phyloP scores from a whole-genome alignment of 2,888 invertebrate genomes.

The Xestia sexstrigata region DNA sequence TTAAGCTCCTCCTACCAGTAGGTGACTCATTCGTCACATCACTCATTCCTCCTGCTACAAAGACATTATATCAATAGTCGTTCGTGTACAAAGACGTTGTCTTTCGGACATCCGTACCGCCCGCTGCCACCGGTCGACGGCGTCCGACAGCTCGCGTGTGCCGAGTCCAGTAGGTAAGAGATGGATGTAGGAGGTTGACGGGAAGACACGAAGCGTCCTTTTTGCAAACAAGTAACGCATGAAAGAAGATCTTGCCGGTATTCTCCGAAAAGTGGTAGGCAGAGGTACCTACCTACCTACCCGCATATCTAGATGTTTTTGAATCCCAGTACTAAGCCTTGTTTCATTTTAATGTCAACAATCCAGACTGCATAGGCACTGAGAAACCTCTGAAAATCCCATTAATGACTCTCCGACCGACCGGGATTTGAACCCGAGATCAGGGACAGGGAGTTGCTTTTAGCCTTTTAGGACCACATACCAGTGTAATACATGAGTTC shows the following conservation, averaged over 20 bases:
- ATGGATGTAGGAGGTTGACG: conserved; percentile 37
- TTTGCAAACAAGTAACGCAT: background rate
- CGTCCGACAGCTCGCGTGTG: conserved; percentile 47
- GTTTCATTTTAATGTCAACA: background rate
- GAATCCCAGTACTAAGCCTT: too few species aligned
- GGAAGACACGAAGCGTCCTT: conserved; percentile 7
- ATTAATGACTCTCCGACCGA: background rate
- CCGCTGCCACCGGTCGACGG: background rate
- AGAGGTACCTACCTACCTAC: background rate
- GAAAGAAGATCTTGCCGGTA: background rate
- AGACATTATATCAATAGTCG: conserved; percentile 18
- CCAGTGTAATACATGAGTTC: background rate
- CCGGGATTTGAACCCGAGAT: background rate
- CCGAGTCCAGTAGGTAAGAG: background rate
- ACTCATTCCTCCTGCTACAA: background rate
- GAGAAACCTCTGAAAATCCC: background rate
- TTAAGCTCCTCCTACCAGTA: too few species aligned
- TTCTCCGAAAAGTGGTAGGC: background rate
- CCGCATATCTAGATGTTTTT: background rate
- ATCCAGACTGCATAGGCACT: background rate
- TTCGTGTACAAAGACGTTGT: conserved; percentile 1
- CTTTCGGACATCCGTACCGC: conserved; percentile 8
- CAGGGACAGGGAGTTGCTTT: background rate
- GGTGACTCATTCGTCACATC: too few species aligned
- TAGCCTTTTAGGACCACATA: background rate